Percentiles rank a stretch among this genome's conserved stretches.
These are phyloP conservation scores for Drosophila willistoni DNA, from an alignment of 1,140 invertebrate species.

Conservation along the genomic window DNA sequence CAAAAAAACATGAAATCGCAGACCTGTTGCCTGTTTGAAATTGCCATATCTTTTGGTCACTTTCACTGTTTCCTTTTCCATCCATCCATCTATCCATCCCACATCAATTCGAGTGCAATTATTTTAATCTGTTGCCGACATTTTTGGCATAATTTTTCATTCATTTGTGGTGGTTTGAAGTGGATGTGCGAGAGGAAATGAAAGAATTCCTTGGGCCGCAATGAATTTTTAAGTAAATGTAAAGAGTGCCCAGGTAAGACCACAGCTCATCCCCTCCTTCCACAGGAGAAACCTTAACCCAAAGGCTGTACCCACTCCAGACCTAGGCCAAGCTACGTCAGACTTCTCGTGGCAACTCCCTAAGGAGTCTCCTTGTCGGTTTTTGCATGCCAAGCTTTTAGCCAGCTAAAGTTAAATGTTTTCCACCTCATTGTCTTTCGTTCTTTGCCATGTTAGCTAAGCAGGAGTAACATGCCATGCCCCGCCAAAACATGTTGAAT, in stretches of 20 bases:
- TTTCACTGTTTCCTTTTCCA: neutral
- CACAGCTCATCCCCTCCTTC: slow-evolving; percentile 9
- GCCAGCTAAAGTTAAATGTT: slow-evolving; percentile 63
- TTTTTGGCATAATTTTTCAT: slow-evolving; percentile 77
- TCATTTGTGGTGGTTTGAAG: slow-evolving; percentile 36
- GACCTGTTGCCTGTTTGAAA: slow-evolving; percentile 68
- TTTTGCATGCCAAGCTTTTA: slow-evolving; percentile 68
- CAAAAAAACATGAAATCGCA: neutral
- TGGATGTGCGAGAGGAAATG: slow-evolving; percentile 36
- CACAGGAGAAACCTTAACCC: slow-evolving; percentile 2
- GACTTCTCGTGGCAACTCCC: slow-evolving; percentile 67
- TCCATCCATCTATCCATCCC: neutral
- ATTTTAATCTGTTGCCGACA: slow-evolving; percentile 75
- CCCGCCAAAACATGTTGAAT: slow-evolving; percentile 29
- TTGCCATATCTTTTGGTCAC: slow-evolving; percentile 24
- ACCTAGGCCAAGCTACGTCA: neutral
- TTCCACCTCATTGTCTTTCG: slow-evolving; percentile 63
- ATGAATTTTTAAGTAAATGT: slow-evolving; percentile 80
- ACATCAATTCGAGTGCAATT: slow-evolving; percentile 58
- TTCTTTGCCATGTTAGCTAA: slow-evolving; percentile 8
- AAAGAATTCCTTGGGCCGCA: slow-evolving; percentile 73
- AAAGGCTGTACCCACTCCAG: neutral
- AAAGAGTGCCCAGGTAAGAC: slow-evolving; percentile 54
- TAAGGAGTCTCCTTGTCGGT: slow-evolving; percentile 51
- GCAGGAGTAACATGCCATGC: neutral